These are phyloP conservation scores for Passer domesticus DNA, from an alignment of 2,113 vertebrate species.

Conservation along the genomic window DNA sequence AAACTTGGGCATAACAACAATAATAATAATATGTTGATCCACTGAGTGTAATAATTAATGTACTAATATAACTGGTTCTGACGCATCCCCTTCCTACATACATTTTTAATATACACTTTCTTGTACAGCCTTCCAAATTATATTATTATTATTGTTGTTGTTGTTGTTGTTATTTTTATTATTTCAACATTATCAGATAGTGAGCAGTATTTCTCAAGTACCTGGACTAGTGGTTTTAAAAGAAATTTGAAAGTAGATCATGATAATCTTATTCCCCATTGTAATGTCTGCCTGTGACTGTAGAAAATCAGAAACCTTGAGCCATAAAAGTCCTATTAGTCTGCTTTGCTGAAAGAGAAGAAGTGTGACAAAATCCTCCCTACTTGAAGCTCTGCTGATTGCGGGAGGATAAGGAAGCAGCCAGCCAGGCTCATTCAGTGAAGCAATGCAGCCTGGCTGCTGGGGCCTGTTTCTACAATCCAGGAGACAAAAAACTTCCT, in stretches of 20 bases:
- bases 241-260: background rate
- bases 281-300: background rate
- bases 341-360: background rate
- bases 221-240: background rate
- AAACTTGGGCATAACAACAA: background rate
- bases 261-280: background rate
- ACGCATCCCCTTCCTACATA: background rate
- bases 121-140: background rate
- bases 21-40: background rate
- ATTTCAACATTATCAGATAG: background rate
- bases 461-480: background rate
- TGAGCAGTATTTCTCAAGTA: background rate
- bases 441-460: background rate
- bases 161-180: background rate
- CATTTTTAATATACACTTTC: background rate
- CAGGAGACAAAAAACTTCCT: background rate
- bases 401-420: background rate
- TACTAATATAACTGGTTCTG: background rate
- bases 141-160: too few species aligned
- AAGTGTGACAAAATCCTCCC: background rate
- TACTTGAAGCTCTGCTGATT: background rate
- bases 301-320: background rate
- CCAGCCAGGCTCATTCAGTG: background rate
- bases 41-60: background rate
- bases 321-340: background rate